Conservation (phyloP, 2,797 vertebrate species). For the Rhabdomys pumilio region DNA sequence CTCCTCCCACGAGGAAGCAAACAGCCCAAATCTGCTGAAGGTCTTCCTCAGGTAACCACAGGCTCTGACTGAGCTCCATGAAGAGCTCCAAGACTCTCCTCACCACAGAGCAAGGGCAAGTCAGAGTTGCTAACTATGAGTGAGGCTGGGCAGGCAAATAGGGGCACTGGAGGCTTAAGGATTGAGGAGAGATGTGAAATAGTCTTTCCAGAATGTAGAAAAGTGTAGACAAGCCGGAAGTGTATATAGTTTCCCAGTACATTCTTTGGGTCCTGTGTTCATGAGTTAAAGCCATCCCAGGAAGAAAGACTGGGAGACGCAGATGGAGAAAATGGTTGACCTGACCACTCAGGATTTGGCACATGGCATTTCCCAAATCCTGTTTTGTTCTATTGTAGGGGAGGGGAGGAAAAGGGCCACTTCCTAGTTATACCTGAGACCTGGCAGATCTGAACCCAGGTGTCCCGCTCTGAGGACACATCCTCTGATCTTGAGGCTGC, state of each 20-base stretch:
- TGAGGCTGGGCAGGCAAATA: accelerated
- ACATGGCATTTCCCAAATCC: accelerated
- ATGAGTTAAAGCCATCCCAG: not conserved
- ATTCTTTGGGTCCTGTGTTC: not conserved
- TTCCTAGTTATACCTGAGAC: not conserved
- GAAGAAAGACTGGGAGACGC: accelerated
- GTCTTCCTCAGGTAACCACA: not conserved
- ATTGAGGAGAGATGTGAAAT: accelerated
- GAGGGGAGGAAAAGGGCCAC: too few species aligned
- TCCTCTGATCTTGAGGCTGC: not conserved
- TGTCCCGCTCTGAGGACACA: not conserved
- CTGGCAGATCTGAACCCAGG: not conserved
- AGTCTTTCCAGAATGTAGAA: not conserved
- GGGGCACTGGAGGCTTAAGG: accelerated
- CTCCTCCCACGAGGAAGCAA: not conserved
- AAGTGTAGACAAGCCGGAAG: accelerated
- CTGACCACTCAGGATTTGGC: not conserved
- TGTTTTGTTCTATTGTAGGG: not conserved
- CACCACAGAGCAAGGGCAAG: not conserved
- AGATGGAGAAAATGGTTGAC: not conserved
- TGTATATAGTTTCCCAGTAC: accelerated
- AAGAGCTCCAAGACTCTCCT: not conserved
- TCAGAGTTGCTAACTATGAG: not conserved
- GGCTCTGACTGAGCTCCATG: not conserved
- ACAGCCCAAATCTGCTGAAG: too few species aligned